Base-by-base conservation (phyloP, 53 echinoderm and acorn worm genomes). In the Arbacia lixula region DNA sequence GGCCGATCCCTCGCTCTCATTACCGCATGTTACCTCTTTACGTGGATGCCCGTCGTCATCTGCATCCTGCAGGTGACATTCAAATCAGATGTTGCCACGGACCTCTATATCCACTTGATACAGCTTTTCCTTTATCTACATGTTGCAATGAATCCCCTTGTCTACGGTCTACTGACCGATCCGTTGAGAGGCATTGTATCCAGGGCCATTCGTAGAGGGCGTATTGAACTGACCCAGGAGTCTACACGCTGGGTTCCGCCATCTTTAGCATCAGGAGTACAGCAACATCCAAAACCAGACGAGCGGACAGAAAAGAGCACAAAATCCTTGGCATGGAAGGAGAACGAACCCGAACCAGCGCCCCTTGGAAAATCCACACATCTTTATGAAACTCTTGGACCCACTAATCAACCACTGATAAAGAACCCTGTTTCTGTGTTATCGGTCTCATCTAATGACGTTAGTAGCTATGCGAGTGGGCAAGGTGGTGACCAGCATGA, bases 51-150 rank as follows among this genome's bases (percentile, higher is more conserved):
- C 11, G 87, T 89, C 5, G 77, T 87, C 33, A 63, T 69, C n/a
- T 68, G 64, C 60, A 76, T 84, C 68, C 52, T 93, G 6, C 41
- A 52, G 43, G 89, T 51, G 28, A 73, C 89, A 11, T 86, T 87
- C 58, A 53, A 8, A 6, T 27, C 76, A 36, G 19, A 30, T 0
- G 68, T 35, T 10, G 72, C 84, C 4, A 51, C 69, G 17, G 84
- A 76, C 32, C 68, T 69, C 1, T 51, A 83, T 5, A 77, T 86
- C 71, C 52, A 84, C 27, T 68, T 87, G 52, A 86, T 89, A 61
- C 87, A 89, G 76, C 25, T 93, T 24, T 93, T 86, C 30, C 68
- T 89, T 56, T 93, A 89, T 68, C 69, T 84, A 10, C 93, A 93
- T 21, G 87, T 86, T 6, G 86, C 86, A 11, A 77, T 89, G 1